Evolutionary conservation across 1,140 invertebrate species (phyloP), one percentile per base, ranked within the genome.

Genomic region (Monomorium pharaonis): DNA sequence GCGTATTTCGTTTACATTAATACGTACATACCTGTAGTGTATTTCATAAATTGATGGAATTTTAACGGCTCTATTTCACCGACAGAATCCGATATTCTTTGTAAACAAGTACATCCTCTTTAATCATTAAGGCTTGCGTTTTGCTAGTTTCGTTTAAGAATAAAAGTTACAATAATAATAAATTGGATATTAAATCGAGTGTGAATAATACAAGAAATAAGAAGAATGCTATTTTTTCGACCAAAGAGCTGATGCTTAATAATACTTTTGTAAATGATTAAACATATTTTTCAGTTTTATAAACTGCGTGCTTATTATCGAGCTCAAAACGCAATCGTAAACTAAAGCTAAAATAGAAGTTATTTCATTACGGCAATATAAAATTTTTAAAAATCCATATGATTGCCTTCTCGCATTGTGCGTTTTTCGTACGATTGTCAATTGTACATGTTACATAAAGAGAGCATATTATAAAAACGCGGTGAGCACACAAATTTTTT

Each of bases 1-100:
- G 33, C 5, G 37, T 63, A 84, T 77, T 51, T 84, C 24, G 37
- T 44, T 81, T 33, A 27, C 24, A 51, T 84, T 84, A 84, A 77
- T 77, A 77, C 16, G 7, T 14, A 33, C n/a, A 44, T 58, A 21
- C n/a, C n/a, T 10, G 47, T 16, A 9, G 18, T 24, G 37, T 10
- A 21, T 63, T n/a, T 72, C 4, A 42, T 47, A 18, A 37, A 72
- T 70, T 12, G 24, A 21, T 7, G 18, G 24, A 70, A 56, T 33
- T 18, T 51, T 0, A 42, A 65, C 27, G 12, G 37, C 5, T 47
- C 18, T 37, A 37, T 54, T 74, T 18, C 18, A 74, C n/a, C 12
- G 18, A 3, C 42, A 24, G 10, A 42, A 47, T 14, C 1, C n/a
- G 24, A 42, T n/a, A 27, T 47, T 27, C 30, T 80, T 70, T n/a